These are phyloP conservation scores for Marmota flaviventris DNA, from an alignment of 2,113 vertebrate species.

Conservation along the genomic window DNA sequence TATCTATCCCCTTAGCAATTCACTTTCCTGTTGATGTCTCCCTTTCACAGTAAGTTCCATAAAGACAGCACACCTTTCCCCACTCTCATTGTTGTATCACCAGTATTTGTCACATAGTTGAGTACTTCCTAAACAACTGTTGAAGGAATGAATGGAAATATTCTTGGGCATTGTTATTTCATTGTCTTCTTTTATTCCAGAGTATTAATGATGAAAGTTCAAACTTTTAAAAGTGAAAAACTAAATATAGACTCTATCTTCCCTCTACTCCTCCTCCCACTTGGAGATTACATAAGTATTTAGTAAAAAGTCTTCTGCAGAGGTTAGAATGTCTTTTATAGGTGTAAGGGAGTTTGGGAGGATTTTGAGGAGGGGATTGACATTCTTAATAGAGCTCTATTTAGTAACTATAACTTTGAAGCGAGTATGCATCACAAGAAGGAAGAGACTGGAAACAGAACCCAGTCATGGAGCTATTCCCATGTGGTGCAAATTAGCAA, in stretches of 20 bases:
- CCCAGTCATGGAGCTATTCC: neutral
- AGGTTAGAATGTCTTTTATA: neutral
- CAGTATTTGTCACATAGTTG: fast-evolving
- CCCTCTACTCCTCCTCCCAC: neutral
- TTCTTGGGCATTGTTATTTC: neutral
- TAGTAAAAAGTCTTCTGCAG: neutral
- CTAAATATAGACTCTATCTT: neutral
- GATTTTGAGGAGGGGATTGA: neutral
- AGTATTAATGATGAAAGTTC: neutral
- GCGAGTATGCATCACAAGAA: neutral
- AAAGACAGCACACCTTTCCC: neutral
- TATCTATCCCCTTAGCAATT: neutral
- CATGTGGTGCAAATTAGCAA: neutral
- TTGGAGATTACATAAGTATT: neutral
- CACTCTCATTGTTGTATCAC: neutral
- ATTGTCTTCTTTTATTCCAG: neutral
- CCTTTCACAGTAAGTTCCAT: neutral
- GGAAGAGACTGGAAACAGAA: neutral
- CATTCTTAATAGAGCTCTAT: neutral
- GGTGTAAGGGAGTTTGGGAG: neutral
- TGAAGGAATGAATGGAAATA: neutral
- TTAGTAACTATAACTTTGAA: slow-evolving; percentile 32
- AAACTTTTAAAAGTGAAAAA: slow-evolving; percentile 17
- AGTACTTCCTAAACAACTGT: neutral
- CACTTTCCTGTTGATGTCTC: neutral